Evolutionary conservation across 37 sponge, comb jelly and placozoan species (phyloP).

Genomic region (Eunapius fragilis): DNA sequence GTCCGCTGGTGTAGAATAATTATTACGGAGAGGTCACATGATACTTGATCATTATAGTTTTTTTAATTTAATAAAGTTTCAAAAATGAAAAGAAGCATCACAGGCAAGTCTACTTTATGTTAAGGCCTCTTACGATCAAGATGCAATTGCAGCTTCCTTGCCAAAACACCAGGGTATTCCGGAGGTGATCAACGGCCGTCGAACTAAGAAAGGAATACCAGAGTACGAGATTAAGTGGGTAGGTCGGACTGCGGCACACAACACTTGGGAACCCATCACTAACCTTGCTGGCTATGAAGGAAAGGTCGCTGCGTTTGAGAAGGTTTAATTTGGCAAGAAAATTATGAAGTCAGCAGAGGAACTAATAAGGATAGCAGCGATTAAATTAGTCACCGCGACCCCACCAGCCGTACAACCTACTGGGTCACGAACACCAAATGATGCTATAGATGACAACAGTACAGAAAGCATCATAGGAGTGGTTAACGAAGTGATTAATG

Average conservation of each 20-base stretch:
- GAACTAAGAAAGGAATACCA: background rate
- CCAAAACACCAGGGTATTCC: background rate
- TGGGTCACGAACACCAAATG: background rate
- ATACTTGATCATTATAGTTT: too few species aligned
- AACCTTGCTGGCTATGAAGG: background rate
- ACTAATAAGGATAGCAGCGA: background rate
- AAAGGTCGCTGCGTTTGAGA: background rate
- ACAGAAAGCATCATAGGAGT: background rate
- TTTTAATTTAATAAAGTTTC: too few species aligned
- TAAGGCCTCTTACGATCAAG: too few species aligned
- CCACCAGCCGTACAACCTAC: background rate
- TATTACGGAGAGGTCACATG: too few species aligned
- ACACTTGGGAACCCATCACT: background rate
- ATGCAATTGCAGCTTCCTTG: too few species aligned
- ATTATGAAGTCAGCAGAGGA: background rate
- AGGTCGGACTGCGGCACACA: background rate
- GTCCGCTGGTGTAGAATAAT: too few species aligned
- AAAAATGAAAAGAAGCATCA: too few species aligned
- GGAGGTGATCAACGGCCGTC: background rate
- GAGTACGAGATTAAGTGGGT: background rate
- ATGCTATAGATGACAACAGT: background rate
- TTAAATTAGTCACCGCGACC: background rate
- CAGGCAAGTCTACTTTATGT: too few species aligned
- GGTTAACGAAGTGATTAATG: background rate
- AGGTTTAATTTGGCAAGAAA: background rate